phyloP scores from a whole-genome alignment of 2,797 vertebrate species.

The Macrochelys suwanniensis region DNA sequence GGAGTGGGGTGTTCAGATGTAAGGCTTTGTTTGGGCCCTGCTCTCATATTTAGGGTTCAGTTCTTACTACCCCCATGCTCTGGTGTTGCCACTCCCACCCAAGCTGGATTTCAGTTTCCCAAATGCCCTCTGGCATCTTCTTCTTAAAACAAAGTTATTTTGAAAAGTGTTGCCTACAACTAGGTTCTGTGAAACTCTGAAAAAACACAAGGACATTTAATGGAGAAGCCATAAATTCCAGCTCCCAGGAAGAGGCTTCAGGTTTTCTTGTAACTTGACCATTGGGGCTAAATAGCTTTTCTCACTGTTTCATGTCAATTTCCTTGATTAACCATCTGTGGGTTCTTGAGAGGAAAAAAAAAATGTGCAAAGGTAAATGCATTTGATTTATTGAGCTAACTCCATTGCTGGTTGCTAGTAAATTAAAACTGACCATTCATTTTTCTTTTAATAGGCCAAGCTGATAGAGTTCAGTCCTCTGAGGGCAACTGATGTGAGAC shows the following conservation, averaged over 20 bases:
- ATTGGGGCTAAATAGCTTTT: slow-evolving; percentile 56
- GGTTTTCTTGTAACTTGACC: slow-evolving; percentile 47
- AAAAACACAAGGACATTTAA: slow-evolving; percentile 41
- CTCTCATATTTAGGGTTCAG: background rate
- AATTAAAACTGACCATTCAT: slow-evolving; percentile 65
- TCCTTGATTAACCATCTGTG: slow-evolving; percentile 40
- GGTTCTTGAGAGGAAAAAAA: slow-evolving; percentile 58
- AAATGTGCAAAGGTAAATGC: slow-evolving; percentile 42
- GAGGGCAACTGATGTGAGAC: slow-evolving; percentile 91
- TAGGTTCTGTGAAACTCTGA: slow-evolving; percentile 54
- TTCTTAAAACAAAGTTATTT: slow-evolving; percentile 18
- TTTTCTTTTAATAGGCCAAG: slow-evolving; percentile 89
- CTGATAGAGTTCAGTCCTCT: slow-evolving; percentile 96
- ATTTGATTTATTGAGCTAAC: slow-evolving; percentile 73
- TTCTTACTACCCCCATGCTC: background rate
- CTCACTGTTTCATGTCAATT: slow-evolving; percentile 63
- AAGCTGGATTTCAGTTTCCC: background rate
- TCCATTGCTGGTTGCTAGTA: slow-evolving; percentile 62
- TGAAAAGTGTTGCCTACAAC: slow-evolving; percentile 65
- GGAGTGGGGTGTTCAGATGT: background rate
- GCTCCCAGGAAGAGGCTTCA: slow-evolving; percentile 31
- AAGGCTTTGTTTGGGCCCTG: background rate
- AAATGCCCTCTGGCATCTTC: background rate
- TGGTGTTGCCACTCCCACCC: background rate
- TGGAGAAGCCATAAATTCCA: slow-evolving; percentile 63